Evolutionary conservation across 2,113 vertebrate genomes (phyloP).

Genomic region (Typhlomys cinereus): DNA sequence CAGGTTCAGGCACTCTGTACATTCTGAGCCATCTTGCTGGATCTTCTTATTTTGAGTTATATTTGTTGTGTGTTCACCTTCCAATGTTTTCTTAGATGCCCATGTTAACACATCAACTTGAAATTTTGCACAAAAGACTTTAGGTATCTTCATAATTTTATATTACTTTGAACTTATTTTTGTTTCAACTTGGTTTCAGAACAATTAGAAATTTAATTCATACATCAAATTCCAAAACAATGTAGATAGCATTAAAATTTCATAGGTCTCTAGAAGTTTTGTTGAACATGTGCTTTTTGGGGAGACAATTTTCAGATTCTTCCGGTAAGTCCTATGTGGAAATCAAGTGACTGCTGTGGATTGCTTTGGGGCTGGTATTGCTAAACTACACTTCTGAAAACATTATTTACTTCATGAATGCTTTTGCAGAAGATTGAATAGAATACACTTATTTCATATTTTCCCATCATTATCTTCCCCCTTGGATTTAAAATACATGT

Average conservation of each 20-base stretch:
- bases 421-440: not conserved
- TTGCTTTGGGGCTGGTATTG: not conserved
- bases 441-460: not conserved
- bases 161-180: not conserved
- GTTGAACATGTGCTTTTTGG: not conserved
- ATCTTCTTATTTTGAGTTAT: too few species aligned
- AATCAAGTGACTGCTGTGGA: not conserved
- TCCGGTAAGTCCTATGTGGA: not conserved
- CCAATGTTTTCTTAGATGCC: not conserved
- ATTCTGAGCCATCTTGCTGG: too few species aligned
- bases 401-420: not conserved
- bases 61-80: not conserved
- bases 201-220: not conserved
- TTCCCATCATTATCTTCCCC: not conserved
- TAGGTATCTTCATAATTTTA: not conserved
- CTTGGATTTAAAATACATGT: not conserved
- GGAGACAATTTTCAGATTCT: not conserved
- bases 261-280: not conserved
- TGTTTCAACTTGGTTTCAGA: not conserved
- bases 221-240: conserved; percentile 3
- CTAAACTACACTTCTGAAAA: not conserved
- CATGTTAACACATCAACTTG: not conserved
- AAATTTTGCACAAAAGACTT: not conserved
- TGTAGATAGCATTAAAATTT: not conserved
- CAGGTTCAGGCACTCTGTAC: too few species aligned